Conservation (phyloP, 2,888 invertebrate genomes). For the Andrena flavipes region DNA sequence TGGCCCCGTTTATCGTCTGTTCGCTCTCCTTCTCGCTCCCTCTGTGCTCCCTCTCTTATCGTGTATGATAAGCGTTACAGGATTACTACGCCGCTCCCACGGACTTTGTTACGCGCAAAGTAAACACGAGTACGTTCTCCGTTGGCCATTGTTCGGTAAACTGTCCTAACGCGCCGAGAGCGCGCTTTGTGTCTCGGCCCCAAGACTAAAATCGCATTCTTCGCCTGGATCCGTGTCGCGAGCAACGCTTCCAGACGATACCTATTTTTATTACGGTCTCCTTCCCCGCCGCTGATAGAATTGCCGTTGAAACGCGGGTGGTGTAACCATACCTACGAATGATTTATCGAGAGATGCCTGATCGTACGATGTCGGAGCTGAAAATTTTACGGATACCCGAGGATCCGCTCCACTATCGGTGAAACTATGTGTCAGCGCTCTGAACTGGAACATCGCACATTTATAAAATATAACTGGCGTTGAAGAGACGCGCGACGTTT, state of each 20-base stretch:
- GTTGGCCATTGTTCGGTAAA: conserved; percentile 39
- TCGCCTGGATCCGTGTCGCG: background rate
- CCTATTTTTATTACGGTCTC: background rate
- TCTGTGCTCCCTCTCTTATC: conserved; percentile 29
- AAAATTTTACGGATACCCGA: background rate
- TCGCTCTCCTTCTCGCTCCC: conserved; percentile 30
- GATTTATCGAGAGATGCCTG: background rate
- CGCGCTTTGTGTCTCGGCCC: background rate
- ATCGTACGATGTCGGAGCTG: background rate
- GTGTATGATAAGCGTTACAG: conserved; percentile 52
- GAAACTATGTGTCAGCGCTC: too few species aligned
- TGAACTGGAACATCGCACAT: too few species aligned
- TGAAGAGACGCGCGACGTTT: background rate
- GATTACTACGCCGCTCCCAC: conserved; percentile 51
- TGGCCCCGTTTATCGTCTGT: conserved; percentile 41
- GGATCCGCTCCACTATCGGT: background rate
- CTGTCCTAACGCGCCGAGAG: background rate
- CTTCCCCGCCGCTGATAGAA: background rate
- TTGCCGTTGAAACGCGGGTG: background rate
- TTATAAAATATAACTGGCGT: too few species aligned
- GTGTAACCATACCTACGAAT: background rate
- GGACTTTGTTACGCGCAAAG: conserved; percentile 45
- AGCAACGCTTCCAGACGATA: background rate
- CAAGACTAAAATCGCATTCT: conserved; percentile 15
- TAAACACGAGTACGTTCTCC: conserved; percentile 35